phyloP scores from a whole-genome alignment of 2,797 vertebrate species.

The Ceyx erithaca region DNA sequence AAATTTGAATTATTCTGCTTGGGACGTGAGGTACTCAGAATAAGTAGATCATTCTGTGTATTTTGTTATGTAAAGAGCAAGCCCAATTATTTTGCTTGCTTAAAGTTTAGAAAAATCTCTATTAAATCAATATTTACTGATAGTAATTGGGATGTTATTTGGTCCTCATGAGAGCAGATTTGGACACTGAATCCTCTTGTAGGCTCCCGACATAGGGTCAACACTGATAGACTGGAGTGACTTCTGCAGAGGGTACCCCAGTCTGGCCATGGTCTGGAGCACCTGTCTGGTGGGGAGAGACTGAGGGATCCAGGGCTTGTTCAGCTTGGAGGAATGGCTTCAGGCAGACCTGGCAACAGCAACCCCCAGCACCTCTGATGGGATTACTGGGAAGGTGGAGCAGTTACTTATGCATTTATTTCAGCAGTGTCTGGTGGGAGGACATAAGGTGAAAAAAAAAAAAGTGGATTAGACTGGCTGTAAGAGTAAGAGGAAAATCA shows the following conservation, averaged over 20 bases:
- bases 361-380: rapidly evolving
- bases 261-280: background rate
- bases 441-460: background rate
- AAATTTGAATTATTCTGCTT: background rate
- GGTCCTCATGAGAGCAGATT: background rate
- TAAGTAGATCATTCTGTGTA: background rate
- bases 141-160: background rate
- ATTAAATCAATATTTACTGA: background rate
- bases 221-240: background rate
- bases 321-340: background rate
- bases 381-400: background rate
- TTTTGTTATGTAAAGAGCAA: background rate
- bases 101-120: background rate
- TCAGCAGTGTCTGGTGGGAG: background rate
- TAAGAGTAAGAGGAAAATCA: background rate
- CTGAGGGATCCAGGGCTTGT: background rate
- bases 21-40: background rate
- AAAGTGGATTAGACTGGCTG: background rate
- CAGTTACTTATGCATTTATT: too few species aligned
- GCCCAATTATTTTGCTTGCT: background rate
- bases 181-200: background rate
- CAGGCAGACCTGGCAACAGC: background rate
- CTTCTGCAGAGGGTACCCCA: background rate
- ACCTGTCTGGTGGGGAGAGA: background rate
- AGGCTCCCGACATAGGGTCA: background rate